phyloP scores from a whole-genome alignment of 1,140 invertebrate genomes.

The Pemphigus obesinymphae region DNA sequence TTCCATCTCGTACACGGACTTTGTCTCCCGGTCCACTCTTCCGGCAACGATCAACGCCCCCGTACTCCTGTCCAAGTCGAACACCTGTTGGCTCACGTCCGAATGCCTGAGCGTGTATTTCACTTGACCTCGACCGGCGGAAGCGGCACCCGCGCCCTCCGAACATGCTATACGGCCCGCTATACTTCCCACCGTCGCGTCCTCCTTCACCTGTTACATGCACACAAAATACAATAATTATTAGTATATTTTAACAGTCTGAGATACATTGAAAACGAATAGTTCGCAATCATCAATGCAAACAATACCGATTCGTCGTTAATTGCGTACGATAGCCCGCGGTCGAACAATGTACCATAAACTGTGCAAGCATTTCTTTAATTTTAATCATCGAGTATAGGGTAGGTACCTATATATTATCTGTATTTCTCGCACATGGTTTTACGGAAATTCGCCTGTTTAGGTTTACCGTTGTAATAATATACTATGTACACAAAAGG shows the following conservation, averaged over 20 bases:
- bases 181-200: constrained; percentile 67
- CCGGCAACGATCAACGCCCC: constrained; percentile 78
- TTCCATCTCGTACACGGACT: constrained; percentile 78
- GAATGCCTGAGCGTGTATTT: constrained; percentile 73
- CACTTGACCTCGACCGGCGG: constrained; percentile 65
- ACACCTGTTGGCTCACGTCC: constrained; percentile 66
- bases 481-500: not conserved
- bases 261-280: too few relatives aligned
- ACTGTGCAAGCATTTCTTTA: not conserved
- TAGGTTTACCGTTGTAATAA: not conserved
- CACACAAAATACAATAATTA: not conserved
- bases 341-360: not conserved
- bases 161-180: constrained; percentile 74
- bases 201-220: constrained; percentile 66
- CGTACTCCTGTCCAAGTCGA: constrained; percentile 79
- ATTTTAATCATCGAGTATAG: not conserved
- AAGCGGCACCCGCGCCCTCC: constrained; percentile 53
- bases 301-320: too few relatives aligned
- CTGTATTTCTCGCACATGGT: not conserved
- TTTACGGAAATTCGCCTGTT: not conserved
- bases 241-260: too few relatives aligned
- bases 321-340: not conserved
- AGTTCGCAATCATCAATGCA: too few relatives aligned
- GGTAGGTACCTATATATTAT: too few relatives aligned
- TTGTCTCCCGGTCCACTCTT: constrained; percentile 76